Evolutionary conservation across 2,797 vertebrate species (phyloP).

Genomic region (Sorex maritimensis): DNA sequence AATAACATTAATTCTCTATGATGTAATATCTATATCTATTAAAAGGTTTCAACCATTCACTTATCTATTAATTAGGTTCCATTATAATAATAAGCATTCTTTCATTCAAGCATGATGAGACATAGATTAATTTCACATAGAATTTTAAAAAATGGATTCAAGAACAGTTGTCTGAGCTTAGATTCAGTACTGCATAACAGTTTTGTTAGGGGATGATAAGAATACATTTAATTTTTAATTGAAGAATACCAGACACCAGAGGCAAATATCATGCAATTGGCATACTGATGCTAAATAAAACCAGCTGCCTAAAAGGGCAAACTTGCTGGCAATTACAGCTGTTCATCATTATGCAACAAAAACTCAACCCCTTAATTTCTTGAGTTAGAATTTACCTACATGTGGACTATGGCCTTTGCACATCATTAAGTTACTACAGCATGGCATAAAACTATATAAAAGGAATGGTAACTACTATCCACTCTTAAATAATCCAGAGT

Average conservation of each 20-base stretch:
- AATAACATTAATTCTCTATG: constrained; percentile 69
- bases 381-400: background rate
- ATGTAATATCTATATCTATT: constrained; percentile 56
- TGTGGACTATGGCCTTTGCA: background rate
- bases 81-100: constrained; percentile 58
- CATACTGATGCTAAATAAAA: constrained; percentile 74
- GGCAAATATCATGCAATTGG: constrained; percentile 71
- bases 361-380: constrained; percentile 18
- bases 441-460: constrained; percentile 27
- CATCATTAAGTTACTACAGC: background rate
- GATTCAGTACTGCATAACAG: constrained; percentile 70
- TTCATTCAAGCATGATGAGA: constrained; percentile 33
- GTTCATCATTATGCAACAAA: constrained; percentile 34
- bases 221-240: constrained; percentile 76
- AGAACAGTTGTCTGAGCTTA: constrained; percentile 69
- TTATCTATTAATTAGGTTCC: constrained; percentile 65
- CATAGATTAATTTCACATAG: constrained; percentile 59
- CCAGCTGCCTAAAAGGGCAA: constrained; percentile 62
- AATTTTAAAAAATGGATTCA: constrained; percentile 61
- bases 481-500: constrained; percentile 47
- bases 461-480: constrained; percentile 45
- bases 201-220: constrained; percentile 59
- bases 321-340: constrained; percentile 43
- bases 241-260: constrained; percentile 67
- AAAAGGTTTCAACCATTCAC: constrained; percentile 40